Base-by-base conservation (phyloP, 2,113 vertebrate genomes). In the Calidris pugnax region DNA sequence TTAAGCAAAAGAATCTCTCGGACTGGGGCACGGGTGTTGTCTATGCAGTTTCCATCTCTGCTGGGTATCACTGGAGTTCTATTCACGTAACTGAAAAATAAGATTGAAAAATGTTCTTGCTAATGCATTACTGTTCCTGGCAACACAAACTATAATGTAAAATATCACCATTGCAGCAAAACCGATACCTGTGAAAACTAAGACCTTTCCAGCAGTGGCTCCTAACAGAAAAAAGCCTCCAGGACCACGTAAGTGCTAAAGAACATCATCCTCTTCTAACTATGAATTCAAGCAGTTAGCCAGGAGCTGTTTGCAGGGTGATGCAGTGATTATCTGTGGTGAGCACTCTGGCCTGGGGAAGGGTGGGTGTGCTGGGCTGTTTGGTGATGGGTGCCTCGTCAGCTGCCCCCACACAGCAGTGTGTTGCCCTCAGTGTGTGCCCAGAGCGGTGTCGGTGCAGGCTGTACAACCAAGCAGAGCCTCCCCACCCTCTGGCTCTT, bases 111-210 rank as follows among this genome's bases (percentile, higher is more conserved):
- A 53, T 28, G 7, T 71, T 51, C 53, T 94, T 14, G 12, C 14
- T 89, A 21, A 22, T 45, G 32, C 22, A 14, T 76, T 73, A 14
- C 14, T 92, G 35, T 81, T 77, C 47, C 37, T 87, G 74, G 21
- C 26, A 75, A 37, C 80, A 87, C 66, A 85, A 69, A 90, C 26
- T 6, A 5, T 93, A 73, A 94, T 6, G 35, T 76, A 55, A 93
- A 93, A 66, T 79, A 66, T 57, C 5, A 4, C 20, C 13, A 19
- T 95, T 97, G 64, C 97, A 97, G 96, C 9, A 62, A 88, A 37
- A 33, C 4, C 1, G 16, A 3, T 2, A 37, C 9, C 5, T 45
- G 51, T 4, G 47, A 97, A 50, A 79, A 10, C 7, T 2, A 90
- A 28, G 37, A 5, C 12, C 3, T 5, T 4, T 76, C 21, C 23